Percentiles rank a stretch among this genome's conserved stretches.
These are phyloP conservation scores for Chrysopilus asiliformis DNA, from an alignment of 2,888 invertebrate genomes.

Conservation along the genomic window DNA sequence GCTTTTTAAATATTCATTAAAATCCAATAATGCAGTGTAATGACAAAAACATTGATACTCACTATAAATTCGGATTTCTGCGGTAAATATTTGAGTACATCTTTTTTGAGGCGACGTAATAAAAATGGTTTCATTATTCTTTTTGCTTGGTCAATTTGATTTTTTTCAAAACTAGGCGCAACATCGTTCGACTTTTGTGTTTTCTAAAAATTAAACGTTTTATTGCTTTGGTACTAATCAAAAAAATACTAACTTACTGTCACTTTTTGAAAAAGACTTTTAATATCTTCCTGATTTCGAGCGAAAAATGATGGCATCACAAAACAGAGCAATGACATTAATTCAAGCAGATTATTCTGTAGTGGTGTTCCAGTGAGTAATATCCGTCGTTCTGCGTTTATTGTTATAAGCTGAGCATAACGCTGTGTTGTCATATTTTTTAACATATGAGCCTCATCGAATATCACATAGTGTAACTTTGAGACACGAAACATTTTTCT, in stretches of 20 bases:
- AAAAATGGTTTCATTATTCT: constrained; percentile 94
- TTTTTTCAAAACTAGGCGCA: constrained; percentile 71
- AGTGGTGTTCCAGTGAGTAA: constrained; percentile 90
- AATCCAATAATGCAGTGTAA: too few species aligned
- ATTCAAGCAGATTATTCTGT: constrained; percentile 88
- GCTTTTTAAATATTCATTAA: too few species aligned
- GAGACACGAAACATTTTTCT: constrained; percentile 83
- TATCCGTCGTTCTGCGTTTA: constrained; percentile 76
- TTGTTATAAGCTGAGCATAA: constrained; percentile 75
- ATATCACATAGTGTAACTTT: constrained; percentile 80
- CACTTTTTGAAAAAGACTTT: constrained; percentile 72
- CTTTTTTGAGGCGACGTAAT: constrained; percentile 70
- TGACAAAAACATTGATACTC: constrained; percentile 14
- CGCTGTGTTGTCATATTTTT: constrained; percentile 93
- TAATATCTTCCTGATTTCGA: constrained; percentile 74
- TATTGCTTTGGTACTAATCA: constrained; percentile 14
- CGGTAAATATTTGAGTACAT: constrained; percentile 77
- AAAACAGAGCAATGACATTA: constrained; percentile 90
- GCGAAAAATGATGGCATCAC: constrained; percentile 93
- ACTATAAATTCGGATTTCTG: constrained; percentile 61
- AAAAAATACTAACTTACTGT: constrained; percentile 34
- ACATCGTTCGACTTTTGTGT: constrained; percentile 44
- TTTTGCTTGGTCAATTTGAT: constrained; percentile 85
- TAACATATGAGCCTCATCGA: constrained; percentile 96
- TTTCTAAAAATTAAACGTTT: constrained; percentile 29